A percentile compares a stretch with the other conserved stretches of the same genome.
Evolutionary conservation across 2,888 invertebrate species (phyloP).

Genomic region (Drosophila emarginata): DNA sequence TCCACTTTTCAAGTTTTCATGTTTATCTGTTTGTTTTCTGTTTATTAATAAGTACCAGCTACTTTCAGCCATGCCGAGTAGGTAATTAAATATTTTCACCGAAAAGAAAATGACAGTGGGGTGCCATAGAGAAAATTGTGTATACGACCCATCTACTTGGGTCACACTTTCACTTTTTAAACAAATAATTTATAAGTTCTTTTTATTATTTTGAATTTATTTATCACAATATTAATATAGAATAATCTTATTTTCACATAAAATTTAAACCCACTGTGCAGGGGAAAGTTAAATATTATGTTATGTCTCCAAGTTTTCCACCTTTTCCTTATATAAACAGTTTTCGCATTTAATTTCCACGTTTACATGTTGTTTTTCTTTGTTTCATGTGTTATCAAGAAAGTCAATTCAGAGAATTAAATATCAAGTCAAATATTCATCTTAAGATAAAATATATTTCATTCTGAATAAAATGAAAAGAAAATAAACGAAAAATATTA

Average conservation of each 20-base stretch:
- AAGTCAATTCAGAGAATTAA: neutral
- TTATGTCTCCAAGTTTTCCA: constrained; percentile 20
- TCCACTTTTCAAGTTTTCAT: constrained; percentile 24
- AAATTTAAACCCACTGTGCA: constrained; percentile 20
- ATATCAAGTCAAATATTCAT: neutral
- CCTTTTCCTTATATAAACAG: constrained; percentile 10
- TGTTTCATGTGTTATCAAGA: neutral
- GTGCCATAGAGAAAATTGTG: neutral
- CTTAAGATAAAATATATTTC: neutral
- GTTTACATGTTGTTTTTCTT: neutral
- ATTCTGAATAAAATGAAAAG: neutral
- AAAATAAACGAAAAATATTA: constrained; percentile 5
- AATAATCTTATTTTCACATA: neutral
- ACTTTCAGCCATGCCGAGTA: constrained; percentile 40
- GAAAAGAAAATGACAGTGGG: constrained; percentile 60
- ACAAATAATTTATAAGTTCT: too few relatives aligned
- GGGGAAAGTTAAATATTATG: constrained; percentile 50
- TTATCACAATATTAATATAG: too few relatives aligned
- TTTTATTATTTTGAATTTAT: too few relatives aligned
- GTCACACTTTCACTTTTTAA: too few relatives aligned
- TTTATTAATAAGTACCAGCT: constrained; percentile 38
- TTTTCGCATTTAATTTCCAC: constrained; percentile 2
- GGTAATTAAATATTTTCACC: constrained; percentile 69
- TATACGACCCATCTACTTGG: too few relatives aligned
- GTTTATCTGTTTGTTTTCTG: constrained; percentile 57